Evolutionary conservation across 1,140 invertebrate genomes (phyloP).

Genomic region (Pseudobourletiella spinata): DNA sequence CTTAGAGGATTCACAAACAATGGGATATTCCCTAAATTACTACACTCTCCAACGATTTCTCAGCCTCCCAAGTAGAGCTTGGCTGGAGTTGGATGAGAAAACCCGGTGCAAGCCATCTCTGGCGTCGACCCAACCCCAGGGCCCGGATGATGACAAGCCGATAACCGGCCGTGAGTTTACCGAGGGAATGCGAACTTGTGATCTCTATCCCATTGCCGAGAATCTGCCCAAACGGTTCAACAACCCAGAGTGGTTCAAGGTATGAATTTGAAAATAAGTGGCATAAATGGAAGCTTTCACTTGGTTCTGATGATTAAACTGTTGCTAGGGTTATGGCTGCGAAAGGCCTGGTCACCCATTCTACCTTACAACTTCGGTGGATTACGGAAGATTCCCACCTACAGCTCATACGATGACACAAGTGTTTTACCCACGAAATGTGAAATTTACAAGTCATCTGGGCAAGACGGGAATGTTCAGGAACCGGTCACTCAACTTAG

Average conservation of each 20-base stretch:
- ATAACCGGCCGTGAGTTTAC: conserved; percentile 31
- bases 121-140: neutral
- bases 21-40: neutral
- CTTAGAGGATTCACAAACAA: neutral
- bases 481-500: conserved; percentile 30
- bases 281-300: neutral
- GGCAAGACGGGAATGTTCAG: conserved; percentile 26
- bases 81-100: neutral
- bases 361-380: conserved; percentile 32
- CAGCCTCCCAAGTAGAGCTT: conserved; percentile 10
- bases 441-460: conserved; percentile 28
- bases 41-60: neutral
- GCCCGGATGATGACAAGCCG: conserved; percentile 12
- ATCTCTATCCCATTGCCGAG: conserved; percentile 26
- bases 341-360: conserved; percentile 31
- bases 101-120: conserved; percentile 4
- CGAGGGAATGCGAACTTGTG: conserved; percentile 29
- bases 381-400: conserved; percentile 35
- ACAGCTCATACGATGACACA: conserved; percentile 36
- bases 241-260: conserved; percentile 30
- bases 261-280: conserved; percentile 6
- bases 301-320: neutral
- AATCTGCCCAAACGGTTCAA: conserved; percentile 28
- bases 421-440: conserved; percentile 25
- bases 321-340: conserved; percentile 32